Evolutionary conservation across 2,797 vertebrate genomes (phyloP).

Genomic region (Cossypha dichroa): DNA sequence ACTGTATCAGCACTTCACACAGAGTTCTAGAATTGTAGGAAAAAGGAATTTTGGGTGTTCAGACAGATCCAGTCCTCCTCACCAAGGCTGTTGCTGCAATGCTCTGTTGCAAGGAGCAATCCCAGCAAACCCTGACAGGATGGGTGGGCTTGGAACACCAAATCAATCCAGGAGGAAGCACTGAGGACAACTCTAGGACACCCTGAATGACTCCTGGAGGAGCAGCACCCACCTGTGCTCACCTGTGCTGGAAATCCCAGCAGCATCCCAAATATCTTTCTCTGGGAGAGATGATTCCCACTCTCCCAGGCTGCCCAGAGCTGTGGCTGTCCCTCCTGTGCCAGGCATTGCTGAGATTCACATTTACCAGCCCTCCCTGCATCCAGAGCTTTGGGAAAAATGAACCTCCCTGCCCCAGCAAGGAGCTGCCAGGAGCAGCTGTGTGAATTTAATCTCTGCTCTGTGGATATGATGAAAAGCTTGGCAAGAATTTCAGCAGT

Average conservation of each 20-base stretch:
- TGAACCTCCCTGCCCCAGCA: fast-evolving
- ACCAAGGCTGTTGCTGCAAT: background rate
- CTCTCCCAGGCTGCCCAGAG: background rate
- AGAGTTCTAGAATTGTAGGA: no score
- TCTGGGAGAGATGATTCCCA: background rate
- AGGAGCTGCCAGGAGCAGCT: background rate
- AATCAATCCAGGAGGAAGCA: background rate
- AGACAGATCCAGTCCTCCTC: background rate
- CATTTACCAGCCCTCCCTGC: background rate
- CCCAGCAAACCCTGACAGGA: background rate
- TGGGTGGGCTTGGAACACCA: background rate
- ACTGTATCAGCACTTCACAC: background rate
- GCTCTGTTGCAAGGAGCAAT: background rate
- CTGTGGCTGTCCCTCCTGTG: background rate
- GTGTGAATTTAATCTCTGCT: background rate
- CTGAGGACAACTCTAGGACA: background rate
- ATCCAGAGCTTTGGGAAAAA: background rate
- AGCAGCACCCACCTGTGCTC: background rate
- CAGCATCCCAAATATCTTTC: background rate
- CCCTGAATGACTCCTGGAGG: background rate
- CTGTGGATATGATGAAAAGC: background rate
- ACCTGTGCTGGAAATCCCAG: background rate
- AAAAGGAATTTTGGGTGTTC: background rate
- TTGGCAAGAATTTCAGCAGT: background rate
- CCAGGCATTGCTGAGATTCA: background rate